A percentile compares a stretch with the other conserved stretches of the same genome.
These are phyloP conservation scores for Drosophila parabipectinata DNA, from an alignment of 1,140 invertebrate species.

Conservation along the genomic window DNA sequence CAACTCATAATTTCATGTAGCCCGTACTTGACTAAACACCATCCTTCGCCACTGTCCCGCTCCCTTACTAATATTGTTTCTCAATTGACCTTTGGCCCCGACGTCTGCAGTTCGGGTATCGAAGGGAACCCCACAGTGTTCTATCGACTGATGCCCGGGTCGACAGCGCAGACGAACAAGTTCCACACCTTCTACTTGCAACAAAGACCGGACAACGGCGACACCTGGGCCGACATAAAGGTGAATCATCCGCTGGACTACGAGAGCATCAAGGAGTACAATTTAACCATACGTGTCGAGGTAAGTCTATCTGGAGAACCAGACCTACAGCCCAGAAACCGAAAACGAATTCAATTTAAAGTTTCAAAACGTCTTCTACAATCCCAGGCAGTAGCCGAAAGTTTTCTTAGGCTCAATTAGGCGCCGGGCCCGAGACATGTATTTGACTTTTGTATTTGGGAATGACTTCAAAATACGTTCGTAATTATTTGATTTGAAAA, in stretches of 20 bases:
- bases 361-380: constrained; percentile 28
- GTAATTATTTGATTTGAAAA: constrained; percentile 82
- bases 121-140: constrained; percentile 97
- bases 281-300: constrained; percentile 97
- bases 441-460: constrained; percentile 76
- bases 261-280: constrained; percentile 97
- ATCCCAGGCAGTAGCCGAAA: constrained; percentile 22
- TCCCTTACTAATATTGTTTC: constrained; percentile 39
- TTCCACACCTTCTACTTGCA: constrained; percentile 97
- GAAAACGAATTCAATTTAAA: constrained; percentile 34
- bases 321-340: background rate
- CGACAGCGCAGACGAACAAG: constrained; percentile 97
- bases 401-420: constrained; percentile 62
- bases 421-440: constrained; percentile 42
- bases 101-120: constrained; percentile 92
- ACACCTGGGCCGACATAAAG: constrained; percentile 97
- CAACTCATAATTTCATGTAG: constrained; percentile 61
- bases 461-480: constrained; percentile 70
- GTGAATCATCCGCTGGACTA: constrained; percentile 98
- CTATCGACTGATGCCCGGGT: constrained; percentile 96
- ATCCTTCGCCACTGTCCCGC: background rate
- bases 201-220: constrained; percentile 94
- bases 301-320: constrained; percentile 85
- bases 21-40: constrained; percentile 14
- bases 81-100: constrained; percentile 4